Evolutionary conservation across 2,113 vertebrate genomes (phyloP).

Genomic region (Fukomys damarensis): DNA sequence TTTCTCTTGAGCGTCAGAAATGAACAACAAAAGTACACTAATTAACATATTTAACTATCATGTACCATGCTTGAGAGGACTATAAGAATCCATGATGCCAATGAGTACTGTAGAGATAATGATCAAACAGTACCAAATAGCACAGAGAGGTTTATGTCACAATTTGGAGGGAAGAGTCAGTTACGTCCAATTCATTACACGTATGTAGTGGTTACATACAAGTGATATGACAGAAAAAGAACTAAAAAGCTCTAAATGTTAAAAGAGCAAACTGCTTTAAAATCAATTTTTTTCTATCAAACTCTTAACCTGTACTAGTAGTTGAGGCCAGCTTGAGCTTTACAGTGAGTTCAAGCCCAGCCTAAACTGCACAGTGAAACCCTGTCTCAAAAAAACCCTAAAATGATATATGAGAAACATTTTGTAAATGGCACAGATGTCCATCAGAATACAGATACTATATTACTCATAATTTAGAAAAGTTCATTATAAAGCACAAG

Average conservation of each 20-base stretch:
- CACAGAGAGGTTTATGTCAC: background rate
- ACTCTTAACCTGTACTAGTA: background rate
- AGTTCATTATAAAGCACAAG: background rate
- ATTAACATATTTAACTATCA: background rate
- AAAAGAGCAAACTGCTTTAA: constrained; percentile 16
- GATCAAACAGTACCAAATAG: background rate
- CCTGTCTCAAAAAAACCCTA: background rate
- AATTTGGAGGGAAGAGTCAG: background rate
- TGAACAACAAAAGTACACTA: background rate
- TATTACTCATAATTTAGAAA: background rate
- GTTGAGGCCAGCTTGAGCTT: background rate
- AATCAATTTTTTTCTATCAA: background rate
- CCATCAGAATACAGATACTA: background rate
- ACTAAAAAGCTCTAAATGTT: background rate
- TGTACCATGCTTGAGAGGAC: background rate
- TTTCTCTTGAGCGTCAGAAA: constrained; percentile 38
- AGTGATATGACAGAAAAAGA: background rate
- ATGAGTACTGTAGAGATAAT: background rate
- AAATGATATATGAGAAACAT: background rate
- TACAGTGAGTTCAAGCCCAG: background rate
- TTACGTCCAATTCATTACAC: background rate
- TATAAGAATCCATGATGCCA: background rate
- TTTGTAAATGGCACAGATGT: background rate
- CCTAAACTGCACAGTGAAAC: background rate
- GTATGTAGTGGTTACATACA: background rate